Evolutionary conservation across 2,113 vertebrate species (phyloP), one percentile per base, ranked within the genome.

Genomic region (Oceanodroma tethys): DNA sequence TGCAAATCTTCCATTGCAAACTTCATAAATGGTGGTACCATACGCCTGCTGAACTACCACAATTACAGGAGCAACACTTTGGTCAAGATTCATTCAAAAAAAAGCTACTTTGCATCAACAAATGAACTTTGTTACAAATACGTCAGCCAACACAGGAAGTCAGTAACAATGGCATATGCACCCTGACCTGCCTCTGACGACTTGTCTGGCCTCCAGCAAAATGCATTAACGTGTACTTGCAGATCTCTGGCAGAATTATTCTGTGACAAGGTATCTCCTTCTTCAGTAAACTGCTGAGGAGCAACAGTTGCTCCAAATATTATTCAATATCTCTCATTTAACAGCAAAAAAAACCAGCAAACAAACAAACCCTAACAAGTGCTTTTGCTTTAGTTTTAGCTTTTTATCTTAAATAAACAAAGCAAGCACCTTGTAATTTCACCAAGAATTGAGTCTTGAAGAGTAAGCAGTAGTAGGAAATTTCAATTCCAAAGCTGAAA

Each of bases 111-210:
- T 81, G 56, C 38, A 56, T 47, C 38, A 65, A 56, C 13, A 90
- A 86, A n/a, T 53, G 12, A 91, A 83, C 23, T 17, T 65, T 56
- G 11, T 60, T 78, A 87, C 3, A 75, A 78, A 80, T 19, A 38
- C 0, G 0, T 68, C 80, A 82, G 29, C 59, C 34, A 63, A 43
- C 32, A 38, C 0, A 1, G 52, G 47, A 74, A 75, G 70, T 50
- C 22, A 40, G 40, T 19, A 86, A 27, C 34, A 71, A 4, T n/a
- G 38, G 38, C 68, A 73, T 53, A 27, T 36, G 14, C 6, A 4
- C 75, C 81, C 86, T 68, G 65, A 52, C 74, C 62, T 30, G 34
- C 48, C 19, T 22, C 34, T 65, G 36, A 72, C 11, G 2, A 58
- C 27, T 80, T 73, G 22, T 53, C 27, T 73, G 43, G 45, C 47